Evolutionary conservation across 2,797 vertebrate genomes (phyloP).

Genomic region (Menidia menidia): DNA sequence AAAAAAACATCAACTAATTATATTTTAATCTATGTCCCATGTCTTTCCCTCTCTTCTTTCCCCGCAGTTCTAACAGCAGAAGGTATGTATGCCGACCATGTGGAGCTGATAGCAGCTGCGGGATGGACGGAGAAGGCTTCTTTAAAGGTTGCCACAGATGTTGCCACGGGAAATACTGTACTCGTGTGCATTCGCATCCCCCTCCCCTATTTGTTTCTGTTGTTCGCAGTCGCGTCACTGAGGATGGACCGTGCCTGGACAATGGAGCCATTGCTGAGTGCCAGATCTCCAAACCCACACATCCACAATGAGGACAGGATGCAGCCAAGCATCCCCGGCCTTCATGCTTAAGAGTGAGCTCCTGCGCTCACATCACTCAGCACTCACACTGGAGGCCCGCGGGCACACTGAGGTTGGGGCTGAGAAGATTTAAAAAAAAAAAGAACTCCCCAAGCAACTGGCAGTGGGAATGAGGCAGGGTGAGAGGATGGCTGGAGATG

Average conservation of each 20-base stretch:
- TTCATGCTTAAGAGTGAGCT: conserved; percentile 64
- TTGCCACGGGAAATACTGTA: conserved; percentile 52
- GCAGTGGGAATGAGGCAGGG: conserved; percentile 24
- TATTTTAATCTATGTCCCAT: conserved; percentile 22
- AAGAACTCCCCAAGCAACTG: conserved; percentile 50
- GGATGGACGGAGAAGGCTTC: conserved; percentile 22
- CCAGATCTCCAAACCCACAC: conserved; percentile 72
- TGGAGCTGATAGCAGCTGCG: conserved; percentile 57
- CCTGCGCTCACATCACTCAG: conserved; percentile 45
- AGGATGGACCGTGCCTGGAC: conserved; percentile 43
- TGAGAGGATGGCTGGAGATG: conserved; percentile 28
- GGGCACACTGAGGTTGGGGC: conserved; percentile 36
- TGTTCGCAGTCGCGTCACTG: conserved; percentile 55
- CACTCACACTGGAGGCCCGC: conserved; percentile 42
- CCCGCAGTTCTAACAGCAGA: conserved; percentile 43
- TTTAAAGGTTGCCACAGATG: conserved; percentile 16
- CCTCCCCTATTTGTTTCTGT: conserved; percentile 1
- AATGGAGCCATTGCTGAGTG: conserved; percentile 64
- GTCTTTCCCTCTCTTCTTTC: conserved; percentile 9
- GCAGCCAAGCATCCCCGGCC: conserved; percentile 71
- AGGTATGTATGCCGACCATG: conserved; percentile 63
- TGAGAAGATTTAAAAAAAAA: conserved; percentile 10
- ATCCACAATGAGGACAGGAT: conserved; percentile 67
- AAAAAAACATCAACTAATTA: conserved; percentile 32
- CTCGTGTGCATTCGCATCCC: conserved; percentile 3